Conservation (phyloP, 2,888 invertebrate species). For the Harpalus rufipes region DNA sequence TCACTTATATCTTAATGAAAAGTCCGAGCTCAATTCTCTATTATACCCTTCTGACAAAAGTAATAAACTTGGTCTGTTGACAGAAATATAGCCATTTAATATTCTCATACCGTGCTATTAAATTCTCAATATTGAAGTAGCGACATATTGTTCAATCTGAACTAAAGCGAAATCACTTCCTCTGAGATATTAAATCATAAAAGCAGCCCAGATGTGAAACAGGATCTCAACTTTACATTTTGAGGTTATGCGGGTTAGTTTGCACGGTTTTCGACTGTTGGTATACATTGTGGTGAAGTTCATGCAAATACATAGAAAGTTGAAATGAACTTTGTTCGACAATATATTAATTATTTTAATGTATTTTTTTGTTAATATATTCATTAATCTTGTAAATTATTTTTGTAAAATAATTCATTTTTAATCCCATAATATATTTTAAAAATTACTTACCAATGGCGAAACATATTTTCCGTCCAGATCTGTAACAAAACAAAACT, state of each 20-base stretch:
- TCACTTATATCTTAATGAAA: neutral
- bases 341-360: too few relatives aligned
- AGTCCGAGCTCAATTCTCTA: neutral
- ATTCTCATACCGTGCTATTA: neutral
- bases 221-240: neutral
- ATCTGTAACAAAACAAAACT: neutral
- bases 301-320: neutral
- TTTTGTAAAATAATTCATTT: neutral
- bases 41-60: neutral
- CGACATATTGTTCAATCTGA: conserved; percentile 12
- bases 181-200: neutral
- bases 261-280: neutral
- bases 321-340: too few relatives aligned
- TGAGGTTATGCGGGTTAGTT: neutral
- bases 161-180: neutral
- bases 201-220: neutral
- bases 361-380: too few relatives aligned
- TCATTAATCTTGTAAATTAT: neutral
- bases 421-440: neutral
- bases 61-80: neutral
- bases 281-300: neutral
- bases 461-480: neutral
- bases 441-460: neutral
- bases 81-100: conserved; percentile 6
- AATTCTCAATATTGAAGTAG: conserved; percentile 7